Conservation (phyloP, 2,113 vertebrate species). For the Paratilapia polleni region DNA sequence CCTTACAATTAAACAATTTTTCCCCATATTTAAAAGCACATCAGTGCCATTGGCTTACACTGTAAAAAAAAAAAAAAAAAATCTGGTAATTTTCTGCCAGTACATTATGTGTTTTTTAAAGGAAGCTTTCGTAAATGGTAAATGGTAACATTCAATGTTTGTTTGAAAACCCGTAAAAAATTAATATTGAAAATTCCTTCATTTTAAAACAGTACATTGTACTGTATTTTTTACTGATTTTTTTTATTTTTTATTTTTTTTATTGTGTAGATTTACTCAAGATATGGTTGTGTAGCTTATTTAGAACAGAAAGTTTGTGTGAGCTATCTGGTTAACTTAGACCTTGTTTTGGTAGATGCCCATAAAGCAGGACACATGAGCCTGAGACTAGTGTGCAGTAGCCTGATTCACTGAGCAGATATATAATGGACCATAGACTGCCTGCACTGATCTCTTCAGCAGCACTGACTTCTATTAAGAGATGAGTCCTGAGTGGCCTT, state of each 20-base stretch:
- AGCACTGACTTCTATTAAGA: conserved; percentile 61
- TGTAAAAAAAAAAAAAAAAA: no score
- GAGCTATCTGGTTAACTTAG: no score
- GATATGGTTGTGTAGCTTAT: background rate
- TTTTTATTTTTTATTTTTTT: no score
- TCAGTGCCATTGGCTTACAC: background rate
- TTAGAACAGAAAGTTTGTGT: background rate
- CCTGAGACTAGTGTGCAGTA: conserved; percentile 35
- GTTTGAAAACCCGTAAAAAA: no score
- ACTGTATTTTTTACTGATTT: no score
- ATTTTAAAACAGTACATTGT: no score
- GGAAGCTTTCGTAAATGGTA: no score
- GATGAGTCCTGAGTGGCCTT: conserved; percentile 71
- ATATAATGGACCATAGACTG: conserved; percentile 61
- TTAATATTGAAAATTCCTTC: no score
- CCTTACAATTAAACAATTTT: background rate
- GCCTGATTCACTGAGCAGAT: conserved; percentile 68
- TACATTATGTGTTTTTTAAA: no score
- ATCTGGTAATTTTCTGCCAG: no score
- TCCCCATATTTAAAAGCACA: background rate
- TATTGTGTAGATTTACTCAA: no score
- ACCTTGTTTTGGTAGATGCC: conserved; percentile 24
- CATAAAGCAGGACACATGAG: conserved; percentile 42
- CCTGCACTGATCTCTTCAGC: conserved; percentile 54
- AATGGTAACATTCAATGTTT: no score